Percentiles rank a stretch among this genome's conserved stretches.
These are phyloP conservation scores for Otolemur crassicaudatus DNA, from an alignment of 2,797 vertebrate species.

Conservation along the genomic window DNA sequence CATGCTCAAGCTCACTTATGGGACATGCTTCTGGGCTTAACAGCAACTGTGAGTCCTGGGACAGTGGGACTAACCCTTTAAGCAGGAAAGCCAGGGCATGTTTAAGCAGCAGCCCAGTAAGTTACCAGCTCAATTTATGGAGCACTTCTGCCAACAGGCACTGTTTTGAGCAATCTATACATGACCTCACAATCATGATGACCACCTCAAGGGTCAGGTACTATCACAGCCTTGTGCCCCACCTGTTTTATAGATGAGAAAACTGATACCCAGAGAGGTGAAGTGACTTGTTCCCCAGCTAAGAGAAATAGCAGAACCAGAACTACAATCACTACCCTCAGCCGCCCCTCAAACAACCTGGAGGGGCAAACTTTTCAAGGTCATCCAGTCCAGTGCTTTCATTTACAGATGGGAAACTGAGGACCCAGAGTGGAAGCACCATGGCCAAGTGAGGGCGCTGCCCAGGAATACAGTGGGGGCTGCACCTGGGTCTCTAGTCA, in stretches of 20 bases:
- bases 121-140: background rate
- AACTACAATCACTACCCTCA: background rate
- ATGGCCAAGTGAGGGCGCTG: background rate
- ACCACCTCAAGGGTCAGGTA: background rate
- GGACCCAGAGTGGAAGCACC: background rate
- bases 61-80: background rate
- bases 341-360: background rate
- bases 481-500: rapidly evolving
- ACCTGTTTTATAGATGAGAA: background rate
- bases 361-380: background rate
- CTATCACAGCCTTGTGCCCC: background rate
- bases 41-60: background rate
- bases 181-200: background rate
- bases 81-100: background rate
- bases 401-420: background rate
- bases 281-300: background rate
- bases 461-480: background rate
- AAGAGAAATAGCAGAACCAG: background rate
- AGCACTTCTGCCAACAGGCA: background rate
- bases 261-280: background rate
- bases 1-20: background rate
- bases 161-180: background rate
- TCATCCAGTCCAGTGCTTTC: background rate
- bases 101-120: background rate
- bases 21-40: background rate